Base-by-base conservation (phyloP, 2,797 vertebrate species). In the Takifugu ocellatus region DNA sequence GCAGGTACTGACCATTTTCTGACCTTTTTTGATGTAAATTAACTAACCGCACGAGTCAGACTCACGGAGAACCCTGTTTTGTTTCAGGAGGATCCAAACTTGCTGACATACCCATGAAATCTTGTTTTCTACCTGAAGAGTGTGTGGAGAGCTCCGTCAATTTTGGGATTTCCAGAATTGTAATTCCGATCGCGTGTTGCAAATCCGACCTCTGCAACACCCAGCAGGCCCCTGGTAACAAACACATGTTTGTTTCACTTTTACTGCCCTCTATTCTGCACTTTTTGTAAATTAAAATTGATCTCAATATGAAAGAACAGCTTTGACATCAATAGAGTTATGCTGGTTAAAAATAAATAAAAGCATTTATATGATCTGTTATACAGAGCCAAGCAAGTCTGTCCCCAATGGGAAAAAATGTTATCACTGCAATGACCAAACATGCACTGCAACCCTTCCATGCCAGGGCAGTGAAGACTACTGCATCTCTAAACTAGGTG, bases 371-470 rank as follows among this genome's bases (percentile, higher is more conserved):
- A 10, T 51, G 44, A 0, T 64, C 1, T 63, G 1, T 54, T 31
- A 3, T 1, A 31, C 77, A 85, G 84, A 15, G 0, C 11, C 49
- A 16, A 27, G 0, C 11, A 25, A 11, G 15, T 2, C 26, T 0
- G 11, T 0, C 2, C 58, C 72, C 44, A 88, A 85, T 61, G 82
- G 84, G 6, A 71, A 47, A n/a, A 79, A 63, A 58, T 88, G 87
- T 54, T 84, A 16, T 25, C 1, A 0, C 5, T 88, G 86, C 27
- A 10, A 54, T 1, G 67, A 49, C 24, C 0, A 43, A 1, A 5
- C 2, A 0, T 87, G 85, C 72, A 49, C 8, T 0, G 5, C 0
- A 4, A 63, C 44, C 26, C 0, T 83, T 0, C 51, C 42, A 27
- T 88, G 87, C 25, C 17, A 17, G 5, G 78, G 78, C 2, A 43